These are phyloP conservation scores for Gobio gobio DNA, from an alignment of 2,113 vertebrate genomes.

Conservation along the genomic window DNA sequence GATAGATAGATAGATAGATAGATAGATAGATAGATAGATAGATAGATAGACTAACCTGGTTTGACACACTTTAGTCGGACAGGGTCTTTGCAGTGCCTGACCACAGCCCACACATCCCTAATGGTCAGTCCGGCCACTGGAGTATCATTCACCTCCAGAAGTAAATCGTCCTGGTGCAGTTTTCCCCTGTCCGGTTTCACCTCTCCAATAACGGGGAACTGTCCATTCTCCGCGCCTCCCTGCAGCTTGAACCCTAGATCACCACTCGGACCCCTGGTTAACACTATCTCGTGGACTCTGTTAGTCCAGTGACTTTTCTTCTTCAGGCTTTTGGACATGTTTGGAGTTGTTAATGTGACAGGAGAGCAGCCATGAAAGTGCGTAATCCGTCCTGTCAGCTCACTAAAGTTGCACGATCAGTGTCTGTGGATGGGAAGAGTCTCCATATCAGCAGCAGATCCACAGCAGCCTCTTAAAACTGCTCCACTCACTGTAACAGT, in stretches of 20 bases:
- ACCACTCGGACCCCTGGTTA: slow-evolving; percentile 84
- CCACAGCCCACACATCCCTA: slow-evolving; percentile 92
- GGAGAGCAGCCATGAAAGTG: slow-evolving; percentile 61
- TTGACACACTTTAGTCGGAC: slow-evolving; percentile 95
- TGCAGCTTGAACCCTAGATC: slow-evolving; percentile 88
- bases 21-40: slow-evolving; percentile 1
- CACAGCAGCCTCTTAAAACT: slow-evolving; percentile 64
- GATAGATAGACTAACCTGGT: slow-evolving; percentile 82
- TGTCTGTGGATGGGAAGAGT: slow-evolving; percentile 48
- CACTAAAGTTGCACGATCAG: slow-evolving; percentile 52
- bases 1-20: slow-evolving; percentile 1
- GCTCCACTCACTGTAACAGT: background rate
- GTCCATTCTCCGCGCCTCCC: slow-evolving; percentile 94
- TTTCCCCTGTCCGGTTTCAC: slow-evolving; percentile 85
- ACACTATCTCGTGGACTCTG: slow-evolving; percentile 92
- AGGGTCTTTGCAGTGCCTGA: slow-evolving; percentile 95
- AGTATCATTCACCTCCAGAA: slow-evolving; percentile 96
- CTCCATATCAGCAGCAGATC: slow-evolving; percentile 49
- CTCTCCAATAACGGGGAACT: slow-evolving; percentile 91
- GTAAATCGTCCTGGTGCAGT: slow-evolving; percentile 84
- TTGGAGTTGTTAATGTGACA: slow-evolving; percentile 65
- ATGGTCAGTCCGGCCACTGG: slow-evolving; percentile 95
- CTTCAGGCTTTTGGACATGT: slow-evolving; percentile 95
- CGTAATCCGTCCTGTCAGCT: slow-evolving; percentile 47
- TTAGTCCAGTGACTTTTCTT: slow-evolving; percentile 98